phyloP scores from a whole-genome alignment of 2,888 invertebrate species.

The Polydrusus tereticollis region DNA sequence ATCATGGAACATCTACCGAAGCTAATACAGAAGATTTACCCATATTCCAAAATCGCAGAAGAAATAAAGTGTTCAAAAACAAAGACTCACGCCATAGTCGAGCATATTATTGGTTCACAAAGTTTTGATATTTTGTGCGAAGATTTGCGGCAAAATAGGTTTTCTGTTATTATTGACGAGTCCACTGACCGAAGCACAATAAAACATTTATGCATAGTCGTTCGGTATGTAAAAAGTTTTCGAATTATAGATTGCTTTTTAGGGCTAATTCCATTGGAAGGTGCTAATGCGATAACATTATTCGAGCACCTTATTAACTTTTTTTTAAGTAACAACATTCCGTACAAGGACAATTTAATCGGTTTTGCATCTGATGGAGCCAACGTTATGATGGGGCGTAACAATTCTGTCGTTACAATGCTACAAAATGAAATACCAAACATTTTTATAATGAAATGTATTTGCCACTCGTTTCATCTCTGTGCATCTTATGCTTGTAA shows the following conservation, averaged over 20 bases:
- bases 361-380: slow-evolving; percentile 7
- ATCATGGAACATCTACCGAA: slow-evolving; percentile 22
- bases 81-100: background rate
- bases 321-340: background rate
- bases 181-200: slow-evolving; percentile 10
- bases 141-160: background rate
- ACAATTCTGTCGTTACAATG: slow-evolving; percentile 5
- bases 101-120: background rate
- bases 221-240: background rate
- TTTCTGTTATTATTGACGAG: slow-evolving; percentile 6
- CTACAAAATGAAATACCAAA: slow-evolving; percentile 5
- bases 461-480: slow-evolving; percentile 6
- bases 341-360: background rate
- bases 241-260: background rate
- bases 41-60: slow-evolving; percentile 4
- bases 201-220: background rate
- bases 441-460: slow-evolving; percentile 10
- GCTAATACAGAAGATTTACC: background rate
- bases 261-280: background rate
- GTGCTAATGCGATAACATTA: background rate
- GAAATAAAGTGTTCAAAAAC: background rate
- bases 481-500: background rate
- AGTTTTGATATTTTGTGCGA: background rate
- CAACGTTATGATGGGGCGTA: slow-evolving; percentile 12
- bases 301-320: background rate